A percentile compares a stretch with the other conserved stretches of the same genome.
Evolutionary conservation across 2,797 vertebrate genomes (phyloP).

Genomic region (Podarcis siculus): DNA sequence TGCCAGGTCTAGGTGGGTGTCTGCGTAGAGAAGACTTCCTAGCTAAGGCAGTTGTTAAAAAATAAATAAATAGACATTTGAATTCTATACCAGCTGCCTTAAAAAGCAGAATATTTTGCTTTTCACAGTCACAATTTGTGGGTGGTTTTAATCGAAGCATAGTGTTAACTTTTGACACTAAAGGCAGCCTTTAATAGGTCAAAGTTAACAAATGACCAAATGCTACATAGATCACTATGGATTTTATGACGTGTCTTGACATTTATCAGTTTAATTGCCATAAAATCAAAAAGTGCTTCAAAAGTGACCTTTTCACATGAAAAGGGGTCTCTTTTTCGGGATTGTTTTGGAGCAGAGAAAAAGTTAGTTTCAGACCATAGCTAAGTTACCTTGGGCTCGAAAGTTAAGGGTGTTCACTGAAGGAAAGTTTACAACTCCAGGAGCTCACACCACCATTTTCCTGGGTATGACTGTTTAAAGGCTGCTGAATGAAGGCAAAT

Average conservation of each 20-base stretch:
- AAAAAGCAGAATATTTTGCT: background rate
- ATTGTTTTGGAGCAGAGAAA: background rate
- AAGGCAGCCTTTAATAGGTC: background rate
- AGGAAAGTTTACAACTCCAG: background rate
- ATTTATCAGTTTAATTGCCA: background rate
- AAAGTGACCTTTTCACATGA: background rate
- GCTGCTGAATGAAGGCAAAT: background rate
- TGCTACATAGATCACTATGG: background rate
- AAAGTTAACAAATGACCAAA: background rate
- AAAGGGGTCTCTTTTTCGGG: background rate
- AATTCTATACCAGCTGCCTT: background rate
- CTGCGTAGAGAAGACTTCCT: background rate
- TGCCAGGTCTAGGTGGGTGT: background rate
- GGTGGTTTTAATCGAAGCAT: background rate
- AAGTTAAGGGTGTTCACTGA: background rate
- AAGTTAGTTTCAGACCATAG: too few species aligned
- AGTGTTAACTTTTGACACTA: background rate
- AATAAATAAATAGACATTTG: too few species aligned
- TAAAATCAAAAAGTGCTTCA: background rate
- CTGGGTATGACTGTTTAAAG: too few species aligned
- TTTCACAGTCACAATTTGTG: background rate
- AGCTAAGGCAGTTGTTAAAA: background rate
- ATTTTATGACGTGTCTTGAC: background rate
- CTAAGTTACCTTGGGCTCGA: background rate
- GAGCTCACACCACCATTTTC: background rate